phyloP scores from a whole-genome alignment of 2,797 vertebrate species.

The Gadopsis bispinosus region DNA sequence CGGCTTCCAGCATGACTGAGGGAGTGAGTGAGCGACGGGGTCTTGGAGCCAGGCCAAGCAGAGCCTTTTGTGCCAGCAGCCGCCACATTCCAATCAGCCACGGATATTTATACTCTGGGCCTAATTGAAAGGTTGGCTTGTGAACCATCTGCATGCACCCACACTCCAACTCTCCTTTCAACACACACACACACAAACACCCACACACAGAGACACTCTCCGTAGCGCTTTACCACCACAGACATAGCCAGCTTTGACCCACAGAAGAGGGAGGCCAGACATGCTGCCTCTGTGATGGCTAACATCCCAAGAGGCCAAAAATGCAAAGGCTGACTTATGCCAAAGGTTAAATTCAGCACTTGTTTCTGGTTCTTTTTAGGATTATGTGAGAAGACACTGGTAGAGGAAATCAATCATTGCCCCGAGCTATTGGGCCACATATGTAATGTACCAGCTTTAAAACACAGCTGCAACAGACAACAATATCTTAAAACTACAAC shows the following conservation, averaged over 20 bases:
- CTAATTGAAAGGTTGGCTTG: slow-evolving; percentile 86
- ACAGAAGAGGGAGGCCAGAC: slow-evolving; percentile 64
- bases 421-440: slow-evolving; percentile 17
- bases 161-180: slow-evolving; percentile 61
- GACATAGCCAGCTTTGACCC: slow-evolving; percentile 72
- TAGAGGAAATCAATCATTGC: slow-evolving; percentile 11
- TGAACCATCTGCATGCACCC: slow-evolving; percentile 80
- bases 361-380: slow-evolving; percentile 44
- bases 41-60: slow-evolving; percentile 79
- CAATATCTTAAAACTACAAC: slow-evolving; percentile 5
- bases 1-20: slow-evolving; percentile 76
- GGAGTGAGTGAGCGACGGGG: slow-evolving; percentile 78
- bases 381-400: slow-evolving; percentile 10
- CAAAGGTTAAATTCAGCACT: slow-evolving; percentile 60
- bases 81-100: slow-evolving; percentile 83
- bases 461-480: neutral
- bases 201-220: slow-evolving; percentile 51
- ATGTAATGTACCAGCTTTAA: slow-evolving; percentile 6
- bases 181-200: slow-evolving; percentile 42
- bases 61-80: slow-evolving; percentile 81
- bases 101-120: slow-evolving; percentile 82
- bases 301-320: slow-evolving; percentile 57
- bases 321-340: slow-evolving; percentile 51
- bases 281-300: slow-evolving; percentile 58
- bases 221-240: slow-evolving; percentile 54